Conservation (phyloP, 2,888 invertebrate species). For the Acrobasis consociella region DNA sequence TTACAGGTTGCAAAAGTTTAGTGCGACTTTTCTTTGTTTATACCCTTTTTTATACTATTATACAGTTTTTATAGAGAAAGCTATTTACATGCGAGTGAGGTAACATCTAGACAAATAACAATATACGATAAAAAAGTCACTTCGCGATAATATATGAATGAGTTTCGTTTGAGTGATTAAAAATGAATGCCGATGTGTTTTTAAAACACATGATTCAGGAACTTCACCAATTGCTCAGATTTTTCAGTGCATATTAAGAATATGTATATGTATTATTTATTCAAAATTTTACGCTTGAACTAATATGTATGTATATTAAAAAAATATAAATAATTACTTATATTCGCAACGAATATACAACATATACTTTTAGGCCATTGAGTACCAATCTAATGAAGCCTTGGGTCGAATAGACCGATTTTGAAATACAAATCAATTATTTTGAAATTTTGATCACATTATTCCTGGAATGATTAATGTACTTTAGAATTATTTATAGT, state of each 20-base stretch:
- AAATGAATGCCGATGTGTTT: not conserved
- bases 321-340: not conserved
- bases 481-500: not conserved
- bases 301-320: not conserved
- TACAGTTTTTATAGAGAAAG: slow-evolving; percentile 28
- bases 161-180: not conserved
- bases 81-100: slow-evolving; percentile 44
- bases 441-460: slow-evolving; percentile 13
- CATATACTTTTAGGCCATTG: slow-evolving; percentile 23
- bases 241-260: not conserved
- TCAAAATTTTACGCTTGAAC: not conserved
- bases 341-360: slow-evolving; percentile 7
- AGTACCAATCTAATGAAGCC: slow-evolving; percentile 3
- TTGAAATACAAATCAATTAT: not conserved
- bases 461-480: slow-evolving; percentile 16
- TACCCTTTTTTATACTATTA: slow-evolving; percentile 17
- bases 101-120: slow-evolving; percentile 23
- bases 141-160: not conserved
- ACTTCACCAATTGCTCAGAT: slow-evolving; percentile 18
- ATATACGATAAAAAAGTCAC: not conserved
- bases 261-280: not conserved
- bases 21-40: slow-evolving; percentile 13
- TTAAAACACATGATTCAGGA: slow-evolving; percentile 6
- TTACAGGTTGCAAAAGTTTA: slow-evolving; percentile 17
- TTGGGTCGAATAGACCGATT: slow-evolving; percentile 7